Percentiles rank a stretch among this genome's conserved stretches.
These are phyloP conservation scores for Criorhina ranunculi DNA, from an alignment of 2,888 invertebrate species.

Conservation along the genomic window DNA sequence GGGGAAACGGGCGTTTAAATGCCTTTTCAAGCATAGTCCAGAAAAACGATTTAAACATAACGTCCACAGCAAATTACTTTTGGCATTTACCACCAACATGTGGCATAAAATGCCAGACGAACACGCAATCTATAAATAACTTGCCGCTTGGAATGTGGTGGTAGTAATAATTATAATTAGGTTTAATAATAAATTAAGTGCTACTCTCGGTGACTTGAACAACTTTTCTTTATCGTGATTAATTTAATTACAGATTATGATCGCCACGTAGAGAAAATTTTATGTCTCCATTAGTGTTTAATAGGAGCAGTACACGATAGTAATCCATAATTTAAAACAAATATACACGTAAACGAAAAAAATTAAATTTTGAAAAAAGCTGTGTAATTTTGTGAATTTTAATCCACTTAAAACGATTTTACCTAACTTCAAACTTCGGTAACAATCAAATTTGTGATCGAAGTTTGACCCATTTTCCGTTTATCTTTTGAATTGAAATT, in stretches of 20 bases:
- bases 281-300: slow-evolving; percentile 70
- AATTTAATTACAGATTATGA: slow-evolving; percentile 70
- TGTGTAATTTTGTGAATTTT: background rate
- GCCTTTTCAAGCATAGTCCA: slow-evolving; percentile 34
- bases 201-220: slow-evolving; percentile 67
- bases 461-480: no score
- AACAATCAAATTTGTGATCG: no score
- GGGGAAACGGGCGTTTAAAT: slow-evolving; percentile 48
- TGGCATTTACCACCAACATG: slow-evolving; percentile 72
- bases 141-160: slow-evolving; percentile 38
- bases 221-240: slow-evolving; percentile 73
- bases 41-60: slow-evolving; percentile 69
- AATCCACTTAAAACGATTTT: no score
- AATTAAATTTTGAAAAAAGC: background rate
- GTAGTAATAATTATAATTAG: slow-evolving; percentile 72
- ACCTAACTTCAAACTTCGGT: no score
- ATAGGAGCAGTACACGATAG: slow-evolving; percentile 4
- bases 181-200: slow-evolving; percentile 75
- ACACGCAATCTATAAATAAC: slow-evolving; percentile 73
- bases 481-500: no score
- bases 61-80: slow-evolving; percentile 70
- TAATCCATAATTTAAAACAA: background rate
- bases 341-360: background rate
- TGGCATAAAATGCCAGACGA: slow-evolving; percentile 68
- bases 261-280: slow-evolving; percentile 62